Conservation (phyloP, 2,888 invertebrate genomes). For the Apeira syringaria region DNA sequence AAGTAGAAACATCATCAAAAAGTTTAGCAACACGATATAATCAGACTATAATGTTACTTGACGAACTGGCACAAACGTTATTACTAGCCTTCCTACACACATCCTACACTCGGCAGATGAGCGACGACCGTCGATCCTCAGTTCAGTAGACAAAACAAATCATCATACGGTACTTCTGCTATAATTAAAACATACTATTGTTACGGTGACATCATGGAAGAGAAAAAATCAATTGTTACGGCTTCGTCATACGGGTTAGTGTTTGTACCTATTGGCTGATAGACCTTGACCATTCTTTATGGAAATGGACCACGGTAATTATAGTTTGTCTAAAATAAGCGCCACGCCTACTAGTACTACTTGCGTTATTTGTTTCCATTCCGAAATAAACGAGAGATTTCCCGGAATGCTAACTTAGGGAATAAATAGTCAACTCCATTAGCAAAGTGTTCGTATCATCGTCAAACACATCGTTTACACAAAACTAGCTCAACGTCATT, state of each 20-base stretch:
- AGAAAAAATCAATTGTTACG: conserved; percentile 14
- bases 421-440: too few species aligned
- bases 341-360: too few species aligned
- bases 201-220: conserved; percentile 19
- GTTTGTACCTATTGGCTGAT: not conserved
- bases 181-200: conserved; percentile 17
- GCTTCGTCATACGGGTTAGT: not conserved
- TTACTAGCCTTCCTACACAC: conserved; percentile 4
- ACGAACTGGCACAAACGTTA: conserved; percentile 14
- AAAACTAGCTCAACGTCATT: too few species aligned
- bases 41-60: conserved; percentile 12
- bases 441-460: too few species aligned
- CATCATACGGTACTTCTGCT: not conserved
- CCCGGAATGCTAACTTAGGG: too few species aligned
- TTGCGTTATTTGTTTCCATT: too few species aligned
- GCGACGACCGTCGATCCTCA: not conserved
- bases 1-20: not conserved
- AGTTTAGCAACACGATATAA: conserved; percentile 7
- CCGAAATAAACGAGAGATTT: too few species aligned
- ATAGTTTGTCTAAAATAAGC: too few species aligned
- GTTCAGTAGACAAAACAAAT: conserved; percentile 8
- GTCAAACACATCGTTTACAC: too few species aligned
- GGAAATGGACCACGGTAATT: too few species aligned
- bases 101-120: conserved; percentile 6
- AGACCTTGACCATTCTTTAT: not conserved